Base-by-base conservation (phyloP, 2,888 invertebrate genomes). In the Pammene aurita region DNA sequence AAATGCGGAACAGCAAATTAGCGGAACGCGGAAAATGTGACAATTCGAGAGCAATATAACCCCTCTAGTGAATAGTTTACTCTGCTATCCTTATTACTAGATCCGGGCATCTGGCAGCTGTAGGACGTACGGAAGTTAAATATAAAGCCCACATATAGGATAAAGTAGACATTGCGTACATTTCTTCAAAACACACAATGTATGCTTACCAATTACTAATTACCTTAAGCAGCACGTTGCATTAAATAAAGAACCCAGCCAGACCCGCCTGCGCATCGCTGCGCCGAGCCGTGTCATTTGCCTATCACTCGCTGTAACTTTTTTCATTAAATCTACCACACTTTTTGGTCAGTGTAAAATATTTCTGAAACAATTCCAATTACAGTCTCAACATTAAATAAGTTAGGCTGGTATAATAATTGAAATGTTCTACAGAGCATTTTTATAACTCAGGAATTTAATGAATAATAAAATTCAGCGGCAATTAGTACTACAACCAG, bases 241-340 rank as follows among this genome's bases (percentile, higher is more conserved):
- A 42, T 18, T 11, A 38, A 7, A 38, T 9, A 38, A 13, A 4
- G 41, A 26, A 38, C 18, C 41, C 52, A 16, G 46, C 18, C 42
- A 14, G 44, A 26, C 14, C 52, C 16, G 46, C 18, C 42, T 34
- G 44, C 44, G 34, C 54, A 35, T 54, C 54, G 54, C n/a, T 7
- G 6, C 54, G 9, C 38, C 16, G 26, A 16, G 18, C 38, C 48
- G 61, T 52, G 62, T 62, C 62, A 14, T 64, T 55, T 64, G 63
- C 63, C 52, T 64, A 64, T 55, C 42, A 13, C 63, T 69, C 58
- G 64, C 58, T 38, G 41, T 54, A 69, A 69, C 69, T 69, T 69
- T 69, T 69, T 69, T 69, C 69, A 69, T 69, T 69, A 69, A 69
- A 60, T 60, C 46, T 26, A 65, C 69, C 69, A 69, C 68, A 54